Evolutionary conservation across 2,113 vertebrate genomes (phyloP), one percentile per base, ranked within the genome.

Genomic region (Malurus melanocephalus): DNA sequence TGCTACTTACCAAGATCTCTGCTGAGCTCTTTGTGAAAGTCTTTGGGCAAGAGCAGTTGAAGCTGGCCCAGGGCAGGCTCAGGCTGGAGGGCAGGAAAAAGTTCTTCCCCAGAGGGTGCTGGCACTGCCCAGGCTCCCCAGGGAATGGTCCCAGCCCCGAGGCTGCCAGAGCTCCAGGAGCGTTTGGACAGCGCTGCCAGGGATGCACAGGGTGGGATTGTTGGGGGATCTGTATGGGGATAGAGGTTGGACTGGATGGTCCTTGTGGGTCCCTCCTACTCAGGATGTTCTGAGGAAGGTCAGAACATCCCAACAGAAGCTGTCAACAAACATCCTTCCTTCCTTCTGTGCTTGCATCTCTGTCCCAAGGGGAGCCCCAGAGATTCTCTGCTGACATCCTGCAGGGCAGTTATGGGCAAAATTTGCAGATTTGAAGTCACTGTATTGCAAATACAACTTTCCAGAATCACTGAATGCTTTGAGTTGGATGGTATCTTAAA

Each of bases 121-220:
- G 66, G 67, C 66, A 62, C 48, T 82, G 40, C 3, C 13, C 80
- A 82, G 67, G 66, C 56, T 71, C 32, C 46, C 48, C 79, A 82
- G 79, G 56, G 66, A 62, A 61, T 61, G 66, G 67, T n/a, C 80
- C 62, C 22, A 0, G 48, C 79, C 67, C 67, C 32, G 16, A 22
- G 80, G 80, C 80, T 72, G 67, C 67, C 67, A 64, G 49, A 72
- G 49, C 80, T 56, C 19, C 42, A 33, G 68, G 33, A 30, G 12
- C 0, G 3, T 28, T 64, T 73, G 59, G 51, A 5, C 9, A 28
- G 0, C 0, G 0, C 33, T 56, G 0, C 6, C 51, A 42, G 51
- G 30, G 33, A 33, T 48, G 76, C 13, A 5, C 33, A 56, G 80
- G 51, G 8, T 38, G 59, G 60, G 43, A 17, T 4, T 66, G 20